Base-by-base conservation (phyloP, 2,888 invertebrate genomes). In the Argynnis bischoffii region DNA sequence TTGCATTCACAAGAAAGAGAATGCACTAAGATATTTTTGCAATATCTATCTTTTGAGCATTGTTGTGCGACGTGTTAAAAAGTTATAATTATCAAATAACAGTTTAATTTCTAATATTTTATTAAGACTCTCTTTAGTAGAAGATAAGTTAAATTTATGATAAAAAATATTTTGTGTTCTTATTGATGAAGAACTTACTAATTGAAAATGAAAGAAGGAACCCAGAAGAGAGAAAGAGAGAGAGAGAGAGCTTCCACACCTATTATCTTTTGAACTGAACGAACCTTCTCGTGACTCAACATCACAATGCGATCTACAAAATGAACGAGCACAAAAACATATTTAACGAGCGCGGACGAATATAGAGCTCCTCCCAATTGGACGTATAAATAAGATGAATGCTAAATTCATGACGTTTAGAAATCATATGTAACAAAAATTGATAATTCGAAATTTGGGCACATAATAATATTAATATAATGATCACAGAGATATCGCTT, bases 391-490 rank as follows among this genome's bases (percentile, higher is more conserved):
- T 31, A 48, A 66, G 59, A 64, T 47, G 55, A 54, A 53, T 56
- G 53, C 53, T 53, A 55, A 6, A 53, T 47, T 41, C 8, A 21
- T 55, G 53, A 54, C 31, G 55, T 21, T 59, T 18, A 46, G 46
- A 2, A 26, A 4, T 47, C 41, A 46, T n/a, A 47, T 21, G 8
- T 47, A 15, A 2, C 26, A 59, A 48, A 13, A 26, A 59, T 13
- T 2, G 13, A 48, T 13, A 18, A 6, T 13, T 26, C 14, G 11
- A n/a, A 55, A 69, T 72, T 76, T 74, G 77, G 79, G 77, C 79
- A 78, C 81, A 74, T 76, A 81, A 74, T 76, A 81, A 78, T 80
- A 79, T 79, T 73, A 77, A 76, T 76, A 81, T 75, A 66, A 66
- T 65, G 66, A 63, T 66, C 69, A 63, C 70, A 26, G 4, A n/a